Evolutionary conservation across 1,140 invertebrate species (phyloP), one percentile per base, ranked within the genome.

Genomic region (Ceratina calcarata): DNA sequence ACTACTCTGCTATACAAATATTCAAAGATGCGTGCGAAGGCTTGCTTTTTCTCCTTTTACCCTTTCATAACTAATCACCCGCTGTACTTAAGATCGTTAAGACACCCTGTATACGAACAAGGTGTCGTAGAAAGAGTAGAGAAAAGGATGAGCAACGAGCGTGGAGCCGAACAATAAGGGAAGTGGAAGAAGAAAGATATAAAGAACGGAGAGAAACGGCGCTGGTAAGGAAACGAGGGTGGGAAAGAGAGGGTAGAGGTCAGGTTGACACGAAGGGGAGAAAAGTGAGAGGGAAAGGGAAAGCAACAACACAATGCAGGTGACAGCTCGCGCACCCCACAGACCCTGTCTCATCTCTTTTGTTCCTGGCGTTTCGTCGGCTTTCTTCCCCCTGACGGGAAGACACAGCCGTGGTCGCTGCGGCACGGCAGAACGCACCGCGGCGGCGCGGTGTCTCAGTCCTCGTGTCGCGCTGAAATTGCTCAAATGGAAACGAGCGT

Each of bases 251-350:
- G 13, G 53, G 6, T 37, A 37, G 32, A 37, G 55, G 27, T 16
- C n/a, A 32, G 61, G 49, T 53, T 12, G 32, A 10, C 0, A 15
- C 37, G 37, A 73, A 53, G 10, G 12, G 15, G 18, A 32, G 22
- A n/a, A 37, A 37, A 37, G 2, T 6, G 32, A 6, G 32, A 16
- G 78, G 27, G 75, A 53, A 70, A 58, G 57, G 62, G 78, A 67
- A 61, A 55, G 78, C 78, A 73, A 83, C 76, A 65, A 85, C 84
- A 90, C 89, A 91, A 91, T 91, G 88, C 87, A 90, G 88, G 88
- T 91, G 90, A 92, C 89, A 90, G 90, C 86, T 86, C 68, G 85
- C 81, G 77, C 81, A 87, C 78, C 86, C 86, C 85, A 83, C 84
- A 84, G 84, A 76, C 78, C 83, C 75, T 81, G 83, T 78, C 83